A percentile compares a stretch with the other conserved stretches of the same genome.
Conservation (phyloP, 2,113 vertebrate genomes). For the Campylomormyrus numenius region DNA sequence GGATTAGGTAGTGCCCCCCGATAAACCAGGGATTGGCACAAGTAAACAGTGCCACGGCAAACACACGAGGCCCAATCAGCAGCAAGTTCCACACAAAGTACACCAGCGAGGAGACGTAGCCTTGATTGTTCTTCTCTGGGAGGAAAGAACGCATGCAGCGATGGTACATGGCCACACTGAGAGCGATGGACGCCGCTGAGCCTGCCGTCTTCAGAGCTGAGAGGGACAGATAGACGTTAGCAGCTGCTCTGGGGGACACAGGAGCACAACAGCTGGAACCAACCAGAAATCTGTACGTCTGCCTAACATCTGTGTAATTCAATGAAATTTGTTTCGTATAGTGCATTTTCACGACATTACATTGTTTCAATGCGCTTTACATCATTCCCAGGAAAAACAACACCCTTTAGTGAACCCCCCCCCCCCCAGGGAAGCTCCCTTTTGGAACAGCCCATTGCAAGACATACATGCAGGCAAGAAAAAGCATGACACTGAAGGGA, state of each 20-base stretch:
- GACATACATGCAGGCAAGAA: neutral
- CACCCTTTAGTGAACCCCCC: neutral
- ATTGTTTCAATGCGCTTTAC: neutral
- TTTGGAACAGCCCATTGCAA: neutral
- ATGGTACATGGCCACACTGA: slow-evolving; percentile 61
- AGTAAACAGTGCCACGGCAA: slow-evolving; percentile 62
- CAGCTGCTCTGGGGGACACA: neutral
- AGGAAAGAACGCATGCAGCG: slow-evolving; percentile 72
- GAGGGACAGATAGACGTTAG: slow-evolving; percentile 11
- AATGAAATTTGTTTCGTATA: neutral
- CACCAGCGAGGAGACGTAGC: slow-evolving; percentile 30
- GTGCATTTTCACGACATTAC: neutral
- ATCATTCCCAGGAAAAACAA: neutral
- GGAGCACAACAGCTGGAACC: neutral
- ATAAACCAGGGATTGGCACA: slow-evolving; percentile 55
- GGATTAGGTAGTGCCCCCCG: slow-evolving; percentile 58
- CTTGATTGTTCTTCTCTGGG: slow-evolving; percentile 48
- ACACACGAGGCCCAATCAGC: slow-evolving; percentile 66
- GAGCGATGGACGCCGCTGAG: slow-evolving; percentile 32
- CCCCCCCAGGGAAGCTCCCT: neutral
- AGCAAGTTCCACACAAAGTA: slow-evolving; percentile 78
- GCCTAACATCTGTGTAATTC: neutral
- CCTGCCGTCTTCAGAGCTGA: slow-evolving; percentile 42
- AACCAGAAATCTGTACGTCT: neutral
- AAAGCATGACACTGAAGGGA: neutral